A percentile compares a stretch with the other conserved stretches of the same genome.
phyloP scores from a whole-genome alignment of 35 echinoderm and acorn worm genomes.

The Antedon bifida region DNA sequence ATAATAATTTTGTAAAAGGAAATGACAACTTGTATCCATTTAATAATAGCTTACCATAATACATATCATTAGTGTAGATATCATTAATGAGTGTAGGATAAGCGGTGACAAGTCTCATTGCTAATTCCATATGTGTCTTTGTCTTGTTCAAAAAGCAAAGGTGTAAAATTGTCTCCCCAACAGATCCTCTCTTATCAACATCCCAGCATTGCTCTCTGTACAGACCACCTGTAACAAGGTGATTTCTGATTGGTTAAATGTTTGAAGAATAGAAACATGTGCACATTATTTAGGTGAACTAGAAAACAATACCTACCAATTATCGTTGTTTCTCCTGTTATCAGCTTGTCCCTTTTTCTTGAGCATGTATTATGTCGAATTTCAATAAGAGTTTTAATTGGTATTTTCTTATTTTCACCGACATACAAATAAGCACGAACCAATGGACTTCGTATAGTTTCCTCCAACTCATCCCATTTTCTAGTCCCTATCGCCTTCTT shows the following conservation, averaged over 20 bases:
- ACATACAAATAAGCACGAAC: slow-evolving; percentile 58
- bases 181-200: slow-evolving; percentile 46
- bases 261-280: too few relatives aligned
- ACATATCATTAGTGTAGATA: slow-evolving; percentile 49
- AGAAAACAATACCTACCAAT: too few relatives aligned
- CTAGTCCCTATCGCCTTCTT: slow-evolving; percentile 15
- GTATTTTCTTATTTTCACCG: slow-evolving; percentile 30
- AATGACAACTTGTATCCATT: neutral
- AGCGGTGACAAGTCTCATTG: slow-evolving; percentile 37
- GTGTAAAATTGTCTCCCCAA: slow-evolving; percentile 80
- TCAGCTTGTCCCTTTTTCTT: neutral
- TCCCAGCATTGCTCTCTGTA: slow-evolving; percentile 45
- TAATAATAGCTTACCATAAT: slow-evolving; percentile 42
- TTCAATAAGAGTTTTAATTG: slow-evolving; percentile 34
- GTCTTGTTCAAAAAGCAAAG: slow-evolving; percentile 66
- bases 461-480: slow-evolving; percentile 33
- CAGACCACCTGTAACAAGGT: neutral
- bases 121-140: slow-evolving; percentile 52
- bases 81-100: slow-evolving; percentile 66
- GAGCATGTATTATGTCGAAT: slow-evolving; percentile 39
- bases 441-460: slow-evolving; percentile 22
- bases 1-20: too few relatives aligned
- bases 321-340: neutral
- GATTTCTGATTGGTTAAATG: too few relatives aligned
- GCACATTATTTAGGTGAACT: too few relatives aligned